Evolutionary conservation across 2,113 vertebrate genomes (phyloP).

Genomic region (Pandion haliaetus): DNA sequence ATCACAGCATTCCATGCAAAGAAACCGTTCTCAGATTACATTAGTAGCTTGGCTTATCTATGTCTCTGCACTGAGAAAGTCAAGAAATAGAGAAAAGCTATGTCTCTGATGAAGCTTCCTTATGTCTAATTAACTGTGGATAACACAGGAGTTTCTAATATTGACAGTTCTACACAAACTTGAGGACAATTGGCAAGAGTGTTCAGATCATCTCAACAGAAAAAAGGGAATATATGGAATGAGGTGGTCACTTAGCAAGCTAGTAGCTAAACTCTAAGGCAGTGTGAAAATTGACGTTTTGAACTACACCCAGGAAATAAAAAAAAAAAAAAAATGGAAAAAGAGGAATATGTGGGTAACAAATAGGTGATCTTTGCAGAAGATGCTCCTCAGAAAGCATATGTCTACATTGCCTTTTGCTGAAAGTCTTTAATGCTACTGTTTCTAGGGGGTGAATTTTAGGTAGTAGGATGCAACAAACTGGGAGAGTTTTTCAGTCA

Average conservation of each 20-base stretch:
- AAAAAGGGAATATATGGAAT: background rate
- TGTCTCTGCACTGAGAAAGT: background rate
- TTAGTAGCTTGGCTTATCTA: background rate
- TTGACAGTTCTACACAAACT: background rate
- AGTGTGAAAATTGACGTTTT: background rate
- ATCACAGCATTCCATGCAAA: background rate
- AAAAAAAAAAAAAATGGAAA: background rate
- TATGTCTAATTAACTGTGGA: slow-evolving; percentile 25
- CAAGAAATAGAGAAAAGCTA: background rate
- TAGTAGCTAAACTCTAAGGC: background rate
- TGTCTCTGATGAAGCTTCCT: background rate
- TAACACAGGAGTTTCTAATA: slow-evolving; percentile 11
- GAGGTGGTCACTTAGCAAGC: background rate
- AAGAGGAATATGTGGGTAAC: background rate
- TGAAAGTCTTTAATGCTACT: background rate
- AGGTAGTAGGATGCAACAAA: background rate
- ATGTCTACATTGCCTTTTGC: background rate
- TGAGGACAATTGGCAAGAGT: background rate
- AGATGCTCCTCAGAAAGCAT: background rate
- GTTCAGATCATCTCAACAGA: background rate
- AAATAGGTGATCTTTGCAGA: background rate
- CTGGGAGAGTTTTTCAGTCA: background rate
- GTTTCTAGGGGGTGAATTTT: background rate
- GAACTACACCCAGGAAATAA: background rate
- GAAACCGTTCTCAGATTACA: background rate